These are phyloP conservation scores for Momotus momota DNA, from an alignment of 2,797 vertebrate genomes.

Conservation along the genomic window DNA sequence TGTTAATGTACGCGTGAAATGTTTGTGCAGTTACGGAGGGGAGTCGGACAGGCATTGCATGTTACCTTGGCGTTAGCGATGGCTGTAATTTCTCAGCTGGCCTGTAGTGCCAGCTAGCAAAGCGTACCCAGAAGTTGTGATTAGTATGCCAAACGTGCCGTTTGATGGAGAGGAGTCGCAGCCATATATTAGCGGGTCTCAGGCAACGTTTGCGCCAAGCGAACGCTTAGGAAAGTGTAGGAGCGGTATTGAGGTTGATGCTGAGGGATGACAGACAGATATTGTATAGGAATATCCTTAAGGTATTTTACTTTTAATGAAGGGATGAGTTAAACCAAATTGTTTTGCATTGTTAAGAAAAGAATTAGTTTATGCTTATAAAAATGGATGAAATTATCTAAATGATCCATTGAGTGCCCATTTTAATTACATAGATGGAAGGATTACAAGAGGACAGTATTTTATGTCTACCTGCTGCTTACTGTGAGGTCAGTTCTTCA, in stretches of 20 bases:
- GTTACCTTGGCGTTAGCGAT: conserved; percentile 60
- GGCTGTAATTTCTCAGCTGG: conserved; percentile 72
- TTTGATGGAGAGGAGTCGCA: conserved; percentile 65
- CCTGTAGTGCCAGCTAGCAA: conserved; percentile 62
- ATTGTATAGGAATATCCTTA: conserved; percentile 78
- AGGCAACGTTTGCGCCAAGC: conserved; percentile 50
- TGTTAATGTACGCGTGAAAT: conserved; percentile 67
- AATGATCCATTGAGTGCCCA: conserved; percentile 98
- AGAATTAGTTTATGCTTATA: conserved; percentile 89
- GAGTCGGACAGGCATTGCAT: conserved; percentile 70
- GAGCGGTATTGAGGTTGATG: conserved; percentile 69
- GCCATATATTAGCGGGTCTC: conserved; percentile 71
- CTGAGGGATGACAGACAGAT: conserved; percentile 77
- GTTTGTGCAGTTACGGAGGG: conserved; percentile 50
- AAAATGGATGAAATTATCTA: conserved; percentile 95
- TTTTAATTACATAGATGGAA: conserved; percentile 99
- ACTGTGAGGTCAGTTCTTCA: conserved; percentile 99
- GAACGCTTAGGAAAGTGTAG: conserved; percentile 54
- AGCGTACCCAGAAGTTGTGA: conserved; percentile 52
- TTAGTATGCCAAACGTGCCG: conserved; percentile 63
- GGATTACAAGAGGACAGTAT: conserved; percentile 99
- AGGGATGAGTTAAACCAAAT: conserved; percentile 83
- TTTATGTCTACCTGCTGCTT: conserved; percentile 99
- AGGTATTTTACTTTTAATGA: conserved; percentile 81
- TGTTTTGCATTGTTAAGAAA: conserved; percentile 86